Percentiles rank a stretch among this genome's conserved stretches.
Evolutionary conservation across 2,888 invertebrate species (phyloP).

Genomic region (Sinodicranocentrus sp.): DNA sequence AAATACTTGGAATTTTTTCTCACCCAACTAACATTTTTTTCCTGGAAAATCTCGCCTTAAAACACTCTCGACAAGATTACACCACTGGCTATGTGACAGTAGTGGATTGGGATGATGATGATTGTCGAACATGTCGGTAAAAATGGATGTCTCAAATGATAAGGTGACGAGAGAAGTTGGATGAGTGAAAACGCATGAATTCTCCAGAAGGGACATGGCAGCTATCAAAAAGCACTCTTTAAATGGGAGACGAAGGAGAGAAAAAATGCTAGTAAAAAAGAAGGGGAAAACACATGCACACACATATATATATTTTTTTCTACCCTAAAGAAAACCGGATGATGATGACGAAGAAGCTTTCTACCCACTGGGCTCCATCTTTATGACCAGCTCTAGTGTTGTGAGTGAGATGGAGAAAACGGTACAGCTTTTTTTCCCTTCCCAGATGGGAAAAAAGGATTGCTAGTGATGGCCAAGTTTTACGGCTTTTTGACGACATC

Average conservation of each 20-base stretch:
- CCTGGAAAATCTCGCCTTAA: too few relatives aligned
- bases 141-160: slow-evolving; percentile 6
- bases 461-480: slow-evolving; percentile 63
- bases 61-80: too few relatives aligned
- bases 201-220: not conserved
- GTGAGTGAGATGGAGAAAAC: too few relatives aligned
- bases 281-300: slow-evolving; percentile 10
- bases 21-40: too few relatives aligned
- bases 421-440: not conserved
- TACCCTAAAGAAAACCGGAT: not conserved
- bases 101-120: not conserved
- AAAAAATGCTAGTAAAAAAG: too few relatives aligned
- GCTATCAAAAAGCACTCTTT: not conserved
- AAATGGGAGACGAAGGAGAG: not conserved
- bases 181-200: slow-evolving; percentile 14
- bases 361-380: slow-evolving; percentile 38
- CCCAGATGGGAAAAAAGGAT: slow-evolving; percentile 8
- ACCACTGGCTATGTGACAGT: too few relatives aligned
- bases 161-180: not conserved
- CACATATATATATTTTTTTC: too few relatives aligned
- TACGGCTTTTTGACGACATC: slow-evolving; percentile 76
- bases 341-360: slow-evolving; percentile 5
- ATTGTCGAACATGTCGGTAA: not conserved
- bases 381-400: slow-evolving; percentile 14
- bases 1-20: too few relatives aligned